Evolutionary conservation across 1,140 invertebrate species (phyloP).

Genomic region (Orius insidiosus): DNA sequence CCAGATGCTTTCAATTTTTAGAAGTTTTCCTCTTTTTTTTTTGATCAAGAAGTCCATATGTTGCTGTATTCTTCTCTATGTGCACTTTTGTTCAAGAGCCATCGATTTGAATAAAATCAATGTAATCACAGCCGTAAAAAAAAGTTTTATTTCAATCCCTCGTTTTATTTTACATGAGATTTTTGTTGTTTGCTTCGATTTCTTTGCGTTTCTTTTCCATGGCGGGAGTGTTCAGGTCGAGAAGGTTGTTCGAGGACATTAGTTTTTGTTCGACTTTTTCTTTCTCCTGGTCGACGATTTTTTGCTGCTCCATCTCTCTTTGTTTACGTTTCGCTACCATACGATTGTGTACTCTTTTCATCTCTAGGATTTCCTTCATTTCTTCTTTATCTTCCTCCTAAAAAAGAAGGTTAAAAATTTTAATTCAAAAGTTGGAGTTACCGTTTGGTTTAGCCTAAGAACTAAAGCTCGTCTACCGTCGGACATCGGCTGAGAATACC

Average conservation of each 20-base stretch:
- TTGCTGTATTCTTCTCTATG: too few relatives aligned
- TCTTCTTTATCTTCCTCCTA: conserved; percentile 82
- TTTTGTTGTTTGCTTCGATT: too few relatives aligned
- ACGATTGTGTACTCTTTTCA: conserved; percentile 66
- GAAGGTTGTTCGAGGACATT: conserved; percentile 6
- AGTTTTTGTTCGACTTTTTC: conserved; percentile 1
- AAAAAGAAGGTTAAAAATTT: conserved; percentile 18
- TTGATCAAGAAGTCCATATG: too few relatives aligned
- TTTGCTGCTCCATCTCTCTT: conserved; percentile 5
- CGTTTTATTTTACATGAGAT: too few relatives aligned
- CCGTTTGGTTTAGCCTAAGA: conserved; percentile 63
- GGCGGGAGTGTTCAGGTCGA: conserved; percentile 4
- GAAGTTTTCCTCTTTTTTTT: too few relatives aligned
- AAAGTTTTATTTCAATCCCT: too few relatives aligned
- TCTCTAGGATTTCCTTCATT: conserved; percentile 83
- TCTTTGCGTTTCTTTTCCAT: neutral
- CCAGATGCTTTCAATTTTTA: too few relatives aligned
- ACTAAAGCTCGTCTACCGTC: conserved; percentile 76
- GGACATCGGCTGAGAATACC: conserved; percentile 92
- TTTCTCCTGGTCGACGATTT: neutral
- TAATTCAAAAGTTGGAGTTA: conserved; percentile 27
- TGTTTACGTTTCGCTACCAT: conserved; percentile 43
- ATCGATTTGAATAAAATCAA: too few relatives aligned
- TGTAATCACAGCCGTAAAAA: too few relatives aligned
- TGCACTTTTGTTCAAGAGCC: too few relatives aligned